A percentile compares a stretch with the other conserved stretches of the same genome.
phyloP scores from a whole-genome alignment of 1,140 invertebrate species.

The Macrostomum lignano region DNA sequence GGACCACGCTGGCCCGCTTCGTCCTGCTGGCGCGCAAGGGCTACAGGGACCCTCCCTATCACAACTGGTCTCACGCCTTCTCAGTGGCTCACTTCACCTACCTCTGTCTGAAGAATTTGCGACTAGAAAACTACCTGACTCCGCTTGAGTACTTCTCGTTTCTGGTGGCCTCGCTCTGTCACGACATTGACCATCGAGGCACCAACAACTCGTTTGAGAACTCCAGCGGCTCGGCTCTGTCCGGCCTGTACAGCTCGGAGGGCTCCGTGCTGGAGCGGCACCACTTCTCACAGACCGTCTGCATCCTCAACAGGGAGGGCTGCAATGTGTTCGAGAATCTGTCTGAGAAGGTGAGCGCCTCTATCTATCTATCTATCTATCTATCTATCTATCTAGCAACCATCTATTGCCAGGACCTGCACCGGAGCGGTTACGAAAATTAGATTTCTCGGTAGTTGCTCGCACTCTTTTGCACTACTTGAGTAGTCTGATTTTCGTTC shows the following conservation, averaged over 20 bases:
- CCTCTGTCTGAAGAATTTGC: slow-evolving; percentile 10
- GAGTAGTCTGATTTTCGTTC: background rate
- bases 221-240: slow-evolving; percentile 10
- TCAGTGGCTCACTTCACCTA: slow-evolving; percentile 14
- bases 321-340: slow-evolving; percentile 14
- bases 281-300: slow-evolving; percentile 15
- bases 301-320: slow-evolving; percentile 10
- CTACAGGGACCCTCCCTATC: slow-evolving; percentile 14
- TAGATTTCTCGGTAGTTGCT: background rate
- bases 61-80: slow-evolving; percentile 18
- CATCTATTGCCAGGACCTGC: too few relatives aligned
- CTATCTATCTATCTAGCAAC: background rate
- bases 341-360: slow-evolving; percentile 6
- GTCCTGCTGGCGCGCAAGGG: slow-evolving; percentile 15
- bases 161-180: slow-evolving; percentile 12
- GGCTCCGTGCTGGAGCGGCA: slow-evolving; percentile 16
- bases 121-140: slow-evolving; percentile 6
- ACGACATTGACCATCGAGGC: slow-evolving; percentile 14
- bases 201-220: slow-evolving; percentile 13
- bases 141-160: slow-evolving; percentile 11
- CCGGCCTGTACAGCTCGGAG: slow-evolving; percentile 12
- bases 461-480: background rate
- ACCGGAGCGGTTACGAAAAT: too few relatives aligned
- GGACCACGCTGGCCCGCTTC: slow-evolving; percentile 12
- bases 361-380: background rate